These are phyloP conservation scores for Mormyrus proboscirostris DNA, from an alignment of 2,797 vertebrate genomes.

Conservation along the genomic window DNA sequence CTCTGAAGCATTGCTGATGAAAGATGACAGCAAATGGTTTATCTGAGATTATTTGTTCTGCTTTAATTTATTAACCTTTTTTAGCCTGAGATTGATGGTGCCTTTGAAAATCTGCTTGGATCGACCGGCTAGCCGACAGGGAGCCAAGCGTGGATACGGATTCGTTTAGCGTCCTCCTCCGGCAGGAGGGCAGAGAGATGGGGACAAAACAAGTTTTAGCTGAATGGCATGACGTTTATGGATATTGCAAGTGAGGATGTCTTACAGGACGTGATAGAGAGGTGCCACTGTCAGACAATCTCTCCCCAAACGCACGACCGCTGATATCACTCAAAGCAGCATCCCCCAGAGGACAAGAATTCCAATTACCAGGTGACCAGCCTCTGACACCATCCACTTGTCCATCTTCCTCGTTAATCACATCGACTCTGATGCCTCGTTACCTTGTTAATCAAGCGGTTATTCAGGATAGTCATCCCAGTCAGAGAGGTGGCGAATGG, in stretches of 20 bases:
- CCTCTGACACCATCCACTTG: background rate
- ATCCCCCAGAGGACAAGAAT: background rate
- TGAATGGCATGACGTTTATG: background rate
- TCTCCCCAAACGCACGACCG: background rate
- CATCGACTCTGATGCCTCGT: background rate
- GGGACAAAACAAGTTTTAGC: background rate
- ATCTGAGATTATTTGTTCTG: background rate
- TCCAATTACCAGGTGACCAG: background rate
- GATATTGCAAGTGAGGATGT: background rate
- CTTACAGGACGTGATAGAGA: background rate
- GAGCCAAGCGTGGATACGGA: background rate
- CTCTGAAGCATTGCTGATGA: background rate
- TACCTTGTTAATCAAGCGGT: background rate
- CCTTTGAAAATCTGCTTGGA: background rate
- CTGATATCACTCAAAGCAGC: background rate
- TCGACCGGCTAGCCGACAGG: background rate
- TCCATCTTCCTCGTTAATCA: background rate
- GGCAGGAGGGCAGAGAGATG: background rate
- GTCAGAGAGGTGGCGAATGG: background rate
- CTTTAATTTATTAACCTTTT: slow-evolving; percentile 12
- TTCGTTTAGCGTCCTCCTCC: background rate
- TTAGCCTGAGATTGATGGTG: background rate
- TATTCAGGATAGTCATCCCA: background rate
- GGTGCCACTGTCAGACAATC: background rate
- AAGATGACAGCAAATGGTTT: background rate